Percentiles rank a stretch among this genome's conserved stretches.
phyloP scores from a whole-genome alignment of 2,113 vertebrate species.

The Calyptomena viridis region DNA sequence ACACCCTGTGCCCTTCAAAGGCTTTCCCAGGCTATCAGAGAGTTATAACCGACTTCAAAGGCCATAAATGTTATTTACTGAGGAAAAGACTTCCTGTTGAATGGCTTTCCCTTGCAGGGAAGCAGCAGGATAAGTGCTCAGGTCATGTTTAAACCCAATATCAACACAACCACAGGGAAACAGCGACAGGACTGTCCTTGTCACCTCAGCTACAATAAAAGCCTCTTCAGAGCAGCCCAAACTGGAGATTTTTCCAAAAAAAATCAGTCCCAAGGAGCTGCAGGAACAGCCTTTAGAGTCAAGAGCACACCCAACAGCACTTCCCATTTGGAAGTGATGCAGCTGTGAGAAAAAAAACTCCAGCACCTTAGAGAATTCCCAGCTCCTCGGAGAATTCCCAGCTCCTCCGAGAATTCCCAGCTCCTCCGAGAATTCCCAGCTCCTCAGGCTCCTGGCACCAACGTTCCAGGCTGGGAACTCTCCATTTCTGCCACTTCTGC shows the following conservation, averaged over 20 bases:
- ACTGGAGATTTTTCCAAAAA: not conserved
- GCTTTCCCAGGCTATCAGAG: not conserved
- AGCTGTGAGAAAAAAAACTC: not conserved
- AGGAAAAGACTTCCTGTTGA: not conserved
- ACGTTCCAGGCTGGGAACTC: not conserved
- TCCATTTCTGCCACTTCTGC: not conserved
- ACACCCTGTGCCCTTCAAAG: conserved; percentile 32
- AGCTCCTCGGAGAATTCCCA: not conserved
- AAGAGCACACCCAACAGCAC: not conserved
- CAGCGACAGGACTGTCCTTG: not conserved
- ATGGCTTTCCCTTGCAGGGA: not conserved
- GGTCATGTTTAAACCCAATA: not conserved
- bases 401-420: not conserved
- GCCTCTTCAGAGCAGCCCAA: not conserved
- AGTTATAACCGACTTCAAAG: conserved; percentile 14
- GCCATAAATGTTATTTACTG: not conserved
- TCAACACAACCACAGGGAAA: not conserved
- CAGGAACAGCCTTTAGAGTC: not conserved
- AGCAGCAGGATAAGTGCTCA: accelerated
- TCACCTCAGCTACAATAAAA: not conserved
- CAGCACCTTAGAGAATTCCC: not conserved
- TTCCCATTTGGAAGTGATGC: not conserved
- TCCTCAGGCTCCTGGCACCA: not conserved
- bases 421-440: not conserved
- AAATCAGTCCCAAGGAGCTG: not conserved